Evolutionary conservation across 2,888 invertebrate species (phyloP), one percentile per base, ranked within the genome.

Genomic region (Cybosia mesomella): DNA sequence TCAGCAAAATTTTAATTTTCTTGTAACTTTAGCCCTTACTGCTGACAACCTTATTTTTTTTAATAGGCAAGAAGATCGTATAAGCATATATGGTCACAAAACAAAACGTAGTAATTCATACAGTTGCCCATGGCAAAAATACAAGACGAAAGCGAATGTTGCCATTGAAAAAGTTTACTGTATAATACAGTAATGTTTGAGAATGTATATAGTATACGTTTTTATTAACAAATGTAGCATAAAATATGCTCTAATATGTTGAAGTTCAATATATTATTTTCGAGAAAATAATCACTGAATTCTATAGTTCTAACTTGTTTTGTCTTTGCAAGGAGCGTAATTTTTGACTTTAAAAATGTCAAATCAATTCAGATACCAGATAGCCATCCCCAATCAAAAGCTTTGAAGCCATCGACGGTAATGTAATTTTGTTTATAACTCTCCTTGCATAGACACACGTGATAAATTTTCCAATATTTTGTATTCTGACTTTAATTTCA

Each of bases 201-300:
- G 15, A 54, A 15, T 53, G 53, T 54, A 34, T 63, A 63, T 22
- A 22, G 11, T 63, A 63, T 21, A 43, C 21, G 18, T 64, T 64
- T n/a, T 43, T 24, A 58, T 28, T 54, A 34, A 54, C 13, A 49
- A 68, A 68, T 69, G 58, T 43, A 67, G 68, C 66, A 70, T 63
- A 64, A 60, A 69, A 68, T 58, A 78, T 64, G 71, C 68, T 66
- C 58, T 60, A 64, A 68, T 70, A 15, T 59, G 66, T 66, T 71
- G 82, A 80, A 80, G 61, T 80, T 80, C 82, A 81, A 75, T 59
- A 72, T 21, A 81, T 81, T 80, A 80, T 80, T 80, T 80, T 76
- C 67, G 69, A 61, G 70, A 76, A 80, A 80, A 80, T 80, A 80
- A 80, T 68, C 71, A 80, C 75, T 81, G 82, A 80, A 80, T 76